A percentile compares a stretch with the other conserved stretches of the same genome.
Evolutionary conservation across 2,113 vertebrate species (phyloP).

Genomic region (Podilymbus podiceps): DNA sequence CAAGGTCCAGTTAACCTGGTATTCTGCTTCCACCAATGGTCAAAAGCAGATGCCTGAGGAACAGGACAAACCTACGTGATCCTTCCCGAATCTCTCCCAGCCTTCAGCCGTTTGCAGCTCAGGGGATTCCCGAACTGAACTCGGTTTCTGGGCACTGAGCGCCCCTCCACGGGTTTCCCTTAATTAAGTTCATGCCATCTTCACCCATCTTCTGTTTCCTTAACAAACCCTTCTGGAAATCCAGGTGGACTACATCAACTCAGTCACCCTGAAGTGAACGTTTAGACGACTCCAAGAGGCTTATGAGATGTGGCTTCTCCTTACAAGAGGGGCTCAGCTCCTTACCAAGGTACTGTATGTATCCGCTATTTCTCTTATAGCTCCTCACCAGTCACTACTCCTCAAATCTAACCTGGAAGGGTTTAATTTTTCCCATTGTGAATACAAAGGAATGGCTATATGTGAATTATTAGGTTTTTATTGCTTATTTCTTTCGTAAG

Average conservation of each 20-base stretch:
- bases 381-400: background rate
- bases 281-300: background rate
- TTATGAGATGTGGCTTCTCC: background rate
- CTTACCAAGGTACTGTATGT: background rate
- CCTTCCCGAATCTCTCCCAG: background rate
- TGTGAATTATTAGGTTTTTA: background rate
- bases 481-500: background rate
- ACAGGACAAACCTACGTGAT: background rate
- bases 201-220: background rate
- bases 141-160: background rate
- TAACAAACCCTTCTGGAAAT: background rate
- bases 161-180: background rate
- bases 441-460: background rate
- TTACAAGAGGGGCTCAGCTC: background rate
- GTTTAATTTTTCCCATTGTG: background rate
- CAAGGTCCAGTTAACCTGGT: background rate
- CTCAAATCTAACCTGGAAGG: background rate
- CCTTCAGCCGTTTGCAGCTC: background rate
- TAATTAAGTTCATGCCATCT: rapidly evolving
- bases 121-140: background rate
- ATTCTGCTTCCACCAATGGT: background rate
- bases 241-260: background rate
- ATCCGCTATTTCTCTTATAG: background rate
- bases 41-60: background rate
- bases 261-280: background rate